phyloP scores from a whole-genome alignment of 2,797 vertebrate species.

The Hoplostethus mediterraneus region DNA sequence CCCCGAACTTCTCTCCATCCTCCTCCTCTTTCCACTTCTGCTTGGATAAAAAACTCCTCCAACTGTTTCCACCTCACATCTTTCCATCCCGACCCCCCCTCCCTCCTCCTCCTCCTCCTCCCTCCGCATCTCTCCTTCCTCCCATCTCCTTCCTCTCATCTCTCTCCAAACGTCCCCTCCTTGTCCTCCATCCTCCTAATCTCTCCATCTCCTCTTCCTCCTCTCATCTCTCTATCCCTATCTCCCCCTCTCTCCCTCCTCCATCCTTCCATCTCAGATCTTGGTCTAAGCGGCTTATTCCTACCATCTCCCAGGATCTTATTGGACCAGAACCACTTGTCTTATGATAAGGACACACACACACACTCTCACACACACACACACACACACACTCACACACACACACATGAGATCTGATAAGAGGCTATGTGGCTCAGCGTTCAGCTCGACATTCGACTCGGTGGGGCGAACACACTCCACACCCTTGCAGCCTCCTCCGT shows the following conservation, averaged over 20 bases:
- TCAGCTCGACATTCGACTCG: constrained; percentile 66
- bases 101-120: constrained; percentile 36
- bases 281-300: constrained; percentile 81
- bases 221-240: constrained; percentile 71
- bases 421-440: constrained; percentile 76
- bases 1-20: constrained; percentile 53
- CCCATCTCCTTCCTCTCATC: constrained; percentile 47
- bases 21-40: constrained; percentile 27
- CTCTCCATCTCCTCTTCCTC: constrained; percentile 63
- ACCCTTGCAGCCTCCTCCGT: constrained; percentile 47
- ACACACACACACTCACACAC: constrained; percentile 54
- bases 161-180: constrained; percentile 70
- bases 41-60: constrained; percentile 54
- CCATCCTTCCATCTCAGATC: constrained; percentile 80
- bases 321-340: constrained; percentile 87
- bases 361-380: constrained; percentile 43
- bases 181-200: constrained; percentile 70
- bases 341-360: constrained; percentile 83
- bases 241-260: constrained; percentile 63
- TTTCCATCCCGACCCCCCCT: constrained; percentile 44
- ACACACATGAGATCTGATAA: constrained; percentile 78
- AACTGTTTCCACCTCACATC: constrained; percentile 66
- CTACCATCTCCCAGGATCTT: constrained; percentile 80
- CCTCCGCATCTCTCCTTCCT: background rate
- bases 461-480: constrained; percentile 56